phyloP scores from a whole-genome alignment of 2,113 vertebrate species.

The Natator depressus region DNA sequence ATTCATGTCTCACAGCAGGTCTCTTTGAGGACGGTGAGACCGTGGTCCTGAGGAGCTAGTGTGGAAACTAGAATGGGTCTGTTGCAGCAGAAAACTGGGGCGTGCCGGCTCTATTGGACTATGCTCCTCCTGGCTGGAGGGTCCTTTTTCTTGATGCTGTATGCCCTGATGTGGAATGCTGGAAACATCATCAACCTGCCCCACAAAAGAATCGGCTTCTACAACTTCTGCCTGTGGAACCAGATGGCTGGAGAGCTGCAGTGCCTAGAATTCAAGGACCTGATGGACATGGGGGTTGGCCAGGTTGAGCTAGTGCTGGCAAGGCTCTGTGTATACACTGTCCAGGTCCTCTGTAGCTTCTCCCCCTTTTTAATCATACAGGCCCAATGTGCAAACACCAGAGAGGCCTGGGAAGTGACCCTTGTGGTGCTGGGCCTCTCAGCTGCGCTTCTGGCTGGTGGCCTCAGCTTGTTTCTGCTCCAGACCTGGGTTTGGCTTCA shows the following conservation, averaged over 20 bases:
- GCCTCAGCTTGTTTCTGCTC: slow-evolving; percentile 60
- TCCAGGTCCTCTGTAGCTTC: slow-evolving; percentile 69
- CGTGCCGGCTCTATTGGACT: not conserved
- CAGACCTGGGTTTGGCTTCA: slow-evolving; percentile 57
- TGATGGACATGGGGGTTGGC: slow-evolving; percentile 56
- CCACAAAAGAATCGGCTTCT: slow-evolving; percentile 74
- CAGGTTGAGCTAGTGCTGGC: slow-evolving; percentile 29
- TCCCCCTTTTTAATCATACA: not conserved
- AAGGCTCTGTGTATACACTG: slow-evolving; percentile 59
- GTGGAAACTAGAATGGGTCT: not conserved
- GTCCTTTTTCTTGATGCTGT: slow-evolving; percentile 55
- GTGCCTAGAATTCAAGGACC: slow-evolving; percentile 39
- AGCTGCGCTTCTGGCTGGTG: slow-evolving; percentile 19
- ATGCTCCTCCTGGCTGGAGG: not conserved
- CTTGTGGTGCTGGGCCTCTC: not conserved
- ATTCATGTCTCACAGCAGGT: slow-evolving; percentile 4
- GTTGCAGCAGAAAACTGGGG: rapidly evolving
- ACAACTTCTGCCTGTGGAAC: slow-evolving; percentile 80
- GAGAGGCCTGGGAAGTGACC: slow-evolving; percentile 26
- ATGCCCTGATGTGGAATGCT: slow-evolving; percentile 48
- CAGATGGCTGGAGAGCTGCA: not conserved
- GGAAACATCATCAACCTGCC: slow-evolving; percentile 70
- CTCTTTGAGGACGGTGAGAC: not conserved
- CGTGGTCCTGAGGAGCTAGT: rapidly evolving
- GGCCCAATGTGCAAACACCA: not conserved